phyloP scores from a whole-genome alignment of 2,888 invertebrate species.

The Microctonus aethiopoides region DNA sequence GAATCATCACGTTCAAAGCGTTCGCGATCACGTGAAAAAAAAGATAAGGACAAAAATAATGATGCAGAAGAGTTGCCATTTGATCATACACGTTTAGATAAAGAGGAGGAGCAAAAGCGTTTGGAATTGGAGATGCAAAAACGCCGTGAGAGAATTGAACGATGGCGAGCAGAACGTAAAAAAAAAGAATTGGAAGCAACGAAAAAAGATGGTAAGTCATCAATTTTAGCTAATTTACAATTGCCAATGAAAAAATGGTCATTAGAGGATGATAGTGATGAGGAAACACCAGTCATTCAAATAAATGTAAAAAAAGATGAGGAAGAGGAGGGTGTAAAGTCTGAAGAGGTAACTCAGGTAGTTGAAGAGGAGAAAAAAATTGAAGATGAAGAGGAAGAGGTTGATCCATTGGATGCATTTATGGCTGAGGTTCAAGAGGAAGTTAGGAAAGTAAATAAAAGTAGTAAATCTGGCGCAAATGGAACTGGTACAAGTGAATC shows the following conservation, averaged over 20 bases:
- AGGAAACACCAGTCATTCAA: conserved; percentile 66
- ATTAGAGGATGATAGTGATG: conserved; percentile 96
- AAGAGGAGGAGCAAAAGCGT: conserved; percentile 90
- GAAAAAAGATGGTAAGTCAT: conserved; percentile 81
- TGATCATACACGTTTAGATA: conserved; percentile 80
- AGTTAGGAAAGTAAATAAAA: conserved; percentile 82
- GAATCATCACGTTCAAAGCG: conserved; percentile 61
- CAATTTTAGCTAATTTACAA: conserved; percentile 73
- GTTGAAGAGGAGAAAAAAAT: conserved; percentile 57
- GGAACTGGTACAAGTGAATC: conserved; percentile 56
- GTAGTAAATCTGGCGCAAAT: conserved; percentile 67
- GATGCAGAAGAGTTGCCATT: conserved; percentile 71
- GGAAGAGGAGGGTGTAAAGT: conserved; percentile 58
- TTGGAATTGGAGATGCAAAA: conserved; percentile 96
- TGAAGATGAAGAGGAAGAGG: conserved; percentile 80
- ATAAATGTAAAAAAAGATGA: conserved; percentile 72
- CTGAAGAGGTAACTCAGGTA: conserved; percentile 59
- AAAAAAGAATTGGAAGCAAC: conserved; percentile 85
- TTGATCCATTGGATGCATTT: conserved; percentile 97
- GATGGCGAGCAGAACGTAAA: conserved; percentile 95
- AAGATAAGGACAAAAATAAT: conserved; percentile 71
- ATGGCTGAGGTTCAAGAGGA: conserved; percentile 93
- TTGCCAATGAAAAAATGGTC: conserved; percentile 86
- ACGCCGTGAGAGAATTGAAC: conserved; percentile 92
- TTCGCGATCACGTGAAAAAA: conserved; percentile 72